These are phyloP conservation scores for Maniola jurtina DNA, from an alignment of 1,140 invertebrate genomes.

Conservation along the genomic window DNA sequence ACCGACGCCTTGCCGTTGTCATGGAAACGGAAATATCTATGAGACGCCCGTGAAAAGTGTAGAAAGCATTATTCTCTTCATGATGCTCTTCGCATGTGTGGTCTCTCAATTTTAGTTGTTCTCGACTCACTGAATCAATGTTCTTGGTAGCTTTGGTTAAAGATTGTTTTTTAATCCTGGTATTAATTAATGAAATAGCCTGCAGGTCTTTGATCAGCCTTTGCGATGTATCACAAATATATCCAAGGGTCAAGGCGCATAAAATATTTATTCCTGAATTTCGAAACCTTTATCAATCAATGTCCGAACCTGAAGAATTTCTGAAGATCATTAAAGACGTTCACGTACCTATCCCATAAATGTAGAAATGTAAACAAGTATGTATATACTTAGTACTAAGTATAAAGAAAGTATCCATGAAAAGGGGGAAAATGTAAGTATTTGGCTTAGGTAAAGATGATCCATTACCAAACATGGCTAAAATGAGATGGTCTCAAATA, in stretches of 20 bases:
- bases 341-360: neutral
- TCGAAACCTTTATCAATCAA: neutral
- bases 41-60: slow-evolving; percentile 40
- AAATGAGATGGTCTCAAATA: neutral
- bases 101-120: too few species aligned
- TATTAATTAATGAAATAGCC: too few species aligned
- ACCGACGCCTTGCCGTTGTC: slow-evolving; percentile 55
- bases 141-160: too few species aligned
- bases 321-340: neutral
- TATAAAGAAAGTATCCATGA: neutral
- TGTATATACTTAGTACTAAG: too few species aligned
- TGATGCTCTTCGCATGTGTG: neutral
- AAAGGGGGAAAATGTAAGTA: neutral
- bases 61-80: slow-evolving; percentile 10
- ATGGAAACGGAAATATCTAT: slow-evolving; percentile 60
- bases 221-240: neutral
- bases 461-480: neutral
- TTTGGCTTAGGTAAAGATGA: neutral
- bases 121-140: too few species aligned
- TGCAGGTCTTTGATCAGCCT: too few species aligned
- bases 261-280: neutral
- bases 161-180: too few species aligned
- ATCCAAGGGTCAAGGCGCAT: neutral
- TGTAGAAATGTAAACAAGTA: neutral
- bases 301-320: neutral